Evolutionary conservation across 2,888 invertebrate species (phyloP), one percentile per base, ranked within the genome.

Genomic region (Ferrisia virgata): DNA sequence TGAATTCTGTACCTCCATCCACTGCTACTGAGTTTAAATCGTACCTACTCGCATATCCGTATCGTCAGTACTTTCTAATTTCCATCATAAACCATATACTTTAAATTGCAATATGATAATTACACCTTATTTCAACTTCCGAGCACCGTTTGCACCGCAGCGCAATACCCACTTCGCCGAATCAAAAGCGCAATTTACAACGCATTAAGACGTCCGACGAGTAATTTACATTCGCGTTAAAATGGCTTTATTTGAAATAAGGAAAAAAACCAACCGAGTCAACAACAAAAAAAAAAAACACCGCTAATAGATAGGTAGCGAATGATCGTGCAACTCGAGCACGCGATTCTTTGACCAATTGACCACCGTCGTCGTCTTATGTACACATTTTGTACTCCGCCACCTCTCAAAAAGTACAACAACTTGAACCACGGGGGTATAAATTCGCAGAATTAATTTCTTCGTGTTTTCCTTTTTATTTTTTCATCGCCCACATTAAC

Each of bases 171-270:
- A 64, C 28, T 28, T 36, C 36, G 31, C 36, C 72, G 13, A 33
- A 33, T 36, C 36, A 76, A 18, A 8, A 76, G 72, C 72, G 31
- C 72, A 76, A 76, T 76, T 76, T 76, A 76, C 72, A 76, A 76
- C 72, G 31, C 72, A 76, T 76, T 76, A 76, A 76, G 72, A 76
- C 36, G 36, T 76, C 72, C n/a, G 36, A 33, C 33, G 36, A 36
- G 36, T 76, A 76, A 76, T 76, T 76, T 76, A 76, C 72, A 76
- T 36, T 36, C 33, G 33, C 72, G 28, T 76, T 76, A 76, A 76
- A 33, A 76, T 64, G 28, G 64, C 64, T 64, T 64, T 64, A 64
- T 64, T 64, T 64, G 64, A 64, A 64, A 64, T 28, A 64, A 64
- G 28, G 64, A 64, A 64, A 64, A 64, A 64, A 64, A 64, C 36